Percentiles rank a stretch among this genome's conserved stretches.
phyloP scores from a whole-genome alignment of 2,888 invertebrate genomes.

The Amblyteles armatorius region DNA sequence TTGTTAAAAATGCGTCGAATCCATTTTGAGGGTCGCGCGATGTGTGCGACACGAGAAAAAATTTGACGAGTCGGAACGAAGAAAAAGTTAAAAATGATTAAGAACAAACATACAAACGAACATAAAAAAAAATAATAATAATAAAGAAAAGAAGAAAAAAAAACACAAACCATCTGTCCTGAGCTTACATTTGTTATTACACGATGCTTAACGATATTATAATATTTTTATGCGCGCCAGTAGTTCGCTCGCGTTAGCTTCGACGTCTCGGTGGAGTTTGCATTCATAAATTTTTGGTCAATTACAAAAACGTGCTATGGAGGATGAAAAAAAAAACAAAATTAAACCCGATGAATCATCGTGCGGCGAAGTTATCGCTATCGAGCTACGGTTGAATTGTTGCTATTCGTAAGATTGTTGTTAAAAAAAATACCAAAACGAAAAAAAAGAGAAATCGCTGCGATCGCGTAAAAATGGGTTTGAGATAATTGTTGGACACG shows the following conservation, averaged over 20 bases:
- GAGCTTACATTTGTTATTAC: constrained; percentile 84
- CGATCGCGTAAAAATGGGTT: constrained; percentile 74
- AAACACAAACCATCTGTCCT: constrained; percentile 78
- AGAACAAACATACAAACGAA: constrained; percentile 63
- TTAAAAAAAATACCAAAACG: constrained; percentile 73
- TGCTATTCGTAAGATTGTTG: constrained; percentile 84
- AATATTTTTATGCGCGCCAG: constrained; percentile 83
- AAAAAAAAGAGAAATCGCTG: constrained; percentile 72
- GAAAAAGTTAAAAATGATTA: constrained; percentile 49
- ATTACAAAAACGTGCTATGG: constrained; percentile 1
- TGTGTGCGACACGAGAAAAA: constrained; percentile 38
- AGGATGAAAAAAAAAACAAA: background rate
- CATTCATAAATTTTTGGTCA: constrained; percentile 22
- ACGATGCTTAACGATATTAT: constrained; percentile 84
- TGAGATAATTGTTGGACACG: constrained; percentile 57
- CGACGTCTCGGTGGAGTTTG: constrained; percentile 45
- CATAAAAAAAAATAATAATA: constrained; percentile 17
- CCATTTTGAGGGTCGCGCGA: constrained; percentile 27
- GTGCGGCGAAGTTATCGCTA: constrained; percentile 77
- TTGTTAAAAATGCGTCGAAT: constrained; percentile 21
- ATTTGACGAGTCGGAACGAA: constrained; percentile 53
- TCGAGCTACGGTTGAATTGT: constrained; percentile 82
- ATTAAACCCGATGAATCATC: constrained; percentile 14
- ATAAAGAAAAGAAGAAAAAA: constrained; percentile 58
- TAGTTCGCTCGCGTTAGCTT: constrained; percentile 80